Evolutionary conservation across 2,888 invertebrate species (phyloP).

Genomic region (Zygaena filipendulae): DNA sequence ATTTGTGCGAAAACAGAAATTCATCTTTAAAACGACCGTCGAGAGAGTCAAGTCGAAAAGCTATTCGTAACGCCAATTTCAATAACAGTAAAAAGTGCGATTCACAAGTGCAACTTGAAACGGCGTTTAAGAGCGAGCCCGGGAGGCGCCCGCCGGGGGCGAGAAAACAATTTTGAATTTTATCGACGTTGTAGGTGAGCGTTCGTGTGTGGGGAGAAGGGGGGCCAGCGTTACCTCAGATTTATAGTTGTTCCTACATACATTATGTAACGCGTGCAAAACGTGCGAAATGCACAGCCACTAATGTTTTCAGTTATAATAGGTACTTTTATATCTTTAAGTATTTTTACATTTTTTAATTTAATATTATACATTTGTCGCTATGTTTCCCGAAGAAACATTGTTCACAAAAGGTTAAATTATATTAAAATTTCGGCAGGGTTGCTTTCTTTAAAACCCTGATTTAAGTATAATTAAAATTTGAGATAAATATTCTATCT

Average conservation of each 20-base stretch:
- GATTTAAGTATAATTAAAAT: too few relatives aligned
- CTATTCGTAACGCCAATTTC: constrained; percentile 61
- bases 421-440: too few relatives aligned
- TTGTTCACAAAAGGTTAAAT: too few relatives aligned
- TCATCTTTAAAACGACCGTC: constrained; percentile 32
- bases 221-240: constrained; percentile 57
- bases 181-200: constrained; percentile 46
- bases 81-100: constrained; percentile 66
- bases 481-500: too few relatives aligned
- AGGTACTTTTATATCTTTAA: too few relatives aligned
- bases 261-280: constrained; percentile 48
- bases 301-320: too few relatives aligned
- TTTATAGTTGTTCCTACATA: constrained; percentile 50
- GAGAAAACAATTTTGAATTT: constrained; percentile 68
- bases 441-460: too few relatives aligned
- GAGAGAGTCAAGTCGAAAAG: constrained; percentile 45
- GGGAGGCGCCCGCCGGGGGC: constrained; percentile 64
- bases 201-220: constrained; percentile 25
- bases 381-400: too few relatives aligned
- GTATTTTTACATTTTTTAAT: too few relatives aligned
- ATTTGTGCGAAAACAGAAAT: too few relatives aligned
- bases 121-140: constrained; percentile 67
- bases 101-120: constrained; percentile 68
- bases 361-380: too few relatives aligned
- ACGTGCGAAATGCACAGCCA: constrained; percentile 53